These are phyloP conservation scores for Brenthis hecate DNA, from an alignment of 2,888 invertebrate species.

Conservation along the genomic window DNA sequence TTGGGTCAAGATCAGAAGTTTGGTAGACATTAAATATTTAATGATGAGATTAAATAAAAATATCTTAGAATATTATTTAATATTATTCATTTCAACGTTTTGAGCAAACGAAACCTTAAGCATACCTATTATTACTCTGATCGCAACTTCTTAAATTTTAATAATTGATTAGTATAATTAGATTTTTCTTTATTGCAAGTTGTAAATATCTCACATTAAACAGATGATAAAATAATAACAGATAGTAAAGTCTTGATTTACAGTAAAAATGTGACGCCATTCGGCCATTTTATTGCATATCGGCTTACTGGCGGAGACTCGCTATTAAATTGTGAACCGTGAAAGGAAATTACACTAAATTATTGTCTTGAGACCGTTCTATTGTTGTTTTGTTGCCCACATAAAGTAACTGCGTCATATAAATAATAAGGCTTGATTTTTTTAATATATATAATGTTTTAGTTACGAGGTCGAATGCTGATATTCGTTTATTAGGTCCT, in stretches of 20 bases:
- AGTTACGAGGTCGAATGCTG: conserved; percentile 5
- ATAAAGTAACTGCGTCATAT: conserved; percentile 28
- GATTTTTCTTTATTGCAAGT: neutral
- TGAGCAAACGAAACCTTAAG: too few species aligned
- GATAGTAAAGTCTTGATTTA: conserved; percentile 9
- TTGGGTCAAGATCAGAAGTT: conserved; percentile 6
- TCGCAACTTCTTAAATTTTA: neutral
- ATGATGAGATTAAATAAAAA: too few species aligned
- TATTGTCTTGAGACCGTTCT: conserved; percentile 56
- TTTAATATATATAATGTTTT: conserved; percentile 16
- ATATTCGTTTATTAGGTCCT: conserved; percentile 1
- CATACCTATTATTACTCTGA: too few species aligned
- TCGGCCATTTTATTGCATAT: conserved; percentile 32
- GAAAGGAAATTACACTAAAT: conserved; percentile 70
- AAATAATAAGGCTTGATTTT: conserved; percentile 14
- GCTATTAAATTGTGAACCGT: conserved; percentile 46
- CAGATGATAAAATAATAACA: neutral
- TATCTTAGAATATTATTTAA: too few species aligned
- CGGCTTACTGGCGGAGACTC: conserved; percentile 32
- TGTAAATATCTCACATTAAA: neutral
- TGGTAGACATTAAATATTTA: too few species aligned
- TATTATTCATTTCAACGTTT: too few species aligned
- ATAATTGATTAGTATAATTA: neutral
- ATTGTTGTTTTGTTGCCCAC: conserved; percentile 36
- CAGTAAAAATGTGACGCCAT: conserved; percentile 27